Conservation (phyloP, 2,888 invertebrate genomes). For the Schrankia costaestrigalis region DNA sequence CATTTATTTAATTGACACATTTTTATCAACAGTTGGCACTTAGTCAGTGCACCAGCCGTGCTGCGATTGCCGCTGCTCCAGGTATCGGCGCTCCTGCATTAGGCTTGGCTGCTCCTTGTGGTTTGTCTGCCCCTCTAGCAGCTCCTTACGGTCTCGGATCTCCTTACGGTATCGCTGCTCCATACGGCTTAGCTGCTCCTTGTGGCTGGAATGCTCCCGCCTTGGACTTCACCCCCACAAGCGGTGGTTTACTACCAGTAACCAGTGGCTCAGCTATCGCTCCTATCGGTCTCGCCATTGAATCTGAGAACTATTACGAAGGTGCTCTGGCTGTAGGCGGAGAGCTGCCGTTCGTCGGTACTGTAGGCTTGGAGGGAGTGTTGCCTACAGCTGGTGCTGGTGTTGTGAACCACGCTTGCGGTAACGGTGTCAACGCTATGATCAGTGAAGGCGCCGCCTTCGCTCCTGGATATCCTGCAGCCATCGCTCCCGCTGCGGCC, state of each 20-base stretch:
- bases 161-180: background rate
- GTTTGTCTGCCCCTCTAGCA: no score
- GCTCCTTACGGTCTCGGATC: background rate
- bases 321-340: conserved; percentile 11
- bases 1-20: no score
- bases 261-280: conserved; percentile 37
- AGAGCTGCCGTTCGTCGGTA: conserved; percentile 20
- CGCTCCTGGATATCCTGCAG: no score
- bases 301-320: conserved; percentile 27
- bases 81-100: conserved; percentile 5
- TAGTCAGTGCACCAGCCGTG: conserved; percentile 18
- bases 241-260: conserved; percentile 28
- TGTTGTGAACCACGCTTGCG: conserved; percentile 18
- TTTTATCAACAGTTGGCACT: conserved; percentile 13
- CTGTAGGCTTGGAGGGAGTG: conserved; percentile 18
- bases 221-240: conserved; percentile 10
- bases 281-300: conserved; percentile 37
- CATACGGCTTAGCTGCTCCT: conserved; percentile 5
- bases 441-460: no score
- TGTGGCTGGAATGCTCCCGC: no score
- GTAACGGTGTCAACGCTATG: no score
- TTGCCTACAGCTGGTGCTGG: conserved; percentile 18
- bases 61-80: conserved; percentile 11
- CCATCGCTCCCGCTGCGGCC: no score
- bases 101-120: background rate